Conservation (phyloP, 1,140 invertebrate species). For the Zaprionus davidi region DNA sequence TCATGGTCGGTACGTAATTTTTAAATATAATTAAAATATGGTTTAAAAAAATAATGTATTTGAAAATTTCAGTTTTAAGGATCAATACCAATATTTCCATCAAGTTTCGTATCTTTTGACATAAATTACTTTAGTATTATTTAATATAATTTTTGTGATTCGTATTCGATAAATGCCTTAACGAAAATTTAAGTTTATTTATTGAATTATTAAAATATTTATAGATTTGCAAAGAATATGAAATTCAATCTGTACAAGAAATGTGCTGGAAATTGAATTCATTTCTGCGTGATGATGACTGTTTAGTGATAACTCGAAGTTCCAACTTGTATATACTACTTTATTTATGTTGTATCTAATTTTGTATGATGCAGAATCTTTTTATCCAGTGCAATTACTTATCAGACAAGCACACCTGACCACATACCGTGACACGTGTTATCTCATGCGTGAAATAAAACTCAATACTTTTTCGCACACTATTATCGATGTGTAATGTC, state of each 20-base stretch:
- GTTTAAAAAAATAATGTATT: too few relatives aligned
- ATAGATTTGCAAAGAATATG: neutral
- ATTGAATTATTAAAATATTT: neutral
- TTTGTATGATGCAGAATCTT: neutral
- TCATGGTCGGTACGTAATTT: slow-evolving; percentile 35
- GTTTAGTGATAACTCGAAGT: too few relatives aligned
- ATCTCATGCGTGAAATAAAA: neutral
- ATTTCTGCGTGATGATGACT: too few relatives aligned
- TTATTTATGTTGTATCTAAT: neutral
- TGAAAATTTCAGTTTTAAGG: neutral
- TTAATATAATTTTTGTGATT: neutral
- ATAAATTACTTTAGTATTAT: neutral
- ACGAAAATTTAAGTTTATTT: neutral
- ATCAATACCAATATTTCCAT: neutral
- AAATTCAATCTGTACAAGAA: too few relatives aligned
- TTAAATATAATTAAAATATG: too few relatives aligned
- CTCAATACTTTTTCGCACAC: slow-evolving; percentile 10
- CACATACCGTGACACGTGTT: neutral
- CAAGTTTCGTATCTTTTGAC: neutral
- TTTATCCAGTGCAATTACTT: neutral
- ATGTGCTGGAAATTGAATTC: too few relatives aligned
- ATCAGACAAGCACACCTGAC: neutral
- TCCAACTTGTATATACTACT: neutral
- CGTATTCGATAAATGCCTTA: neutral
- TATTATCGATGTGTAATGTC: neutral